Evolutionary conservation across 2,797 vertebrate genomes (phyloP).

Genomic region (Syngnathus acus): DNA sequence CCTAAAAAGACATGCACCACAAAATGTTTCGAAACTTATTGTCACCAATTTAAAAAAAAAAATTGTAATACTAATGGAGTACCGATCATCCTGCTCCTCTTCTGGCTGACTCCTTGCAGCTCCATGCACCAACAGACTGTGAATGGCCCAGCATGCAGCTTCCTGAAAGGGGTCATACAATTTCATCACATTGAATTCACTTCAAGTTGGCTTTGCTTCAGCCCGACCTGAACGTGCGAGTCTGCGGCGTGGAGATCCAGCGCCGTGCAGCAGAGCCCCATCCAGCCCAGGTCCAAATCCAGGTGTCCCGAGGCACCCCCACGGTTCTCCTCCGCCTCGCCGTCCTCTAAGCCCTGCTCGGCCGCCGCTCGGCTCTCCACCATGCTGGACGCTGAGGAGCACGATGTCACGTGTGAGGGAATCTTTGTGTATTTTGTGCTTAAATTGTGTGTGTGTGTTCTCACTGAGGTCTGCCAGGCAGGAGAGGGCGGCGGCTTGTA

Average conservation of each 20-base stretch:
- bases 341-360: conserved; percentile 60
- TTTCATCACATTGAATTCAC: background rate
- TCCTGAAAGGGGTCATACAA: conserved; percentile 65
- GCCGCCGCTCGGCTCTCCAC: conserved; percentile 79
- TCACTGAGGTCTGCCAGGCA: conserved; percentile 90
- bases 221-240: conserved; percentile 76
- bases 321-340: conserved; percentile 67
- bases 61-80: background rate
- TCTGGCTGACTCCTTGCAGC: conserved; percentile 61
- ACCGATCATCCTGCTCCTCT: conserved; percentile 83
- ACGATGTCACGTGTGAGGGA: background rate
- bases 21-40: too few relatives aligned
- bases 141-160: conserved; percentile 88
- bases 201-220: background rate
- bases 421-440: background rate
- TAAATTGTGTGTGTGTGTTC: conserved; percentile 28
- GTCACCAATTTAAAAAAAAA: background rate
- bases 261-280: conserved; percentile 80
- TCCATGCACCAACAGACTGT: conserved; percentile 83
- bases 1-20: conserved; percentile 53
- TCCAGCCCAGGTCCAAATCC: conserved; percentile 73
- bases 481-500: conserved; percentile 80
- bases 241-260: conserved; percentile 79
- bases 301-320: conserved; percentile 46
- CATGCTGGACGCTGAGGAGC: conserved; percentile 80